Conservation (phyloP, 2,888 invertebrate genomes). For the Erebia aethiops region DNA sequence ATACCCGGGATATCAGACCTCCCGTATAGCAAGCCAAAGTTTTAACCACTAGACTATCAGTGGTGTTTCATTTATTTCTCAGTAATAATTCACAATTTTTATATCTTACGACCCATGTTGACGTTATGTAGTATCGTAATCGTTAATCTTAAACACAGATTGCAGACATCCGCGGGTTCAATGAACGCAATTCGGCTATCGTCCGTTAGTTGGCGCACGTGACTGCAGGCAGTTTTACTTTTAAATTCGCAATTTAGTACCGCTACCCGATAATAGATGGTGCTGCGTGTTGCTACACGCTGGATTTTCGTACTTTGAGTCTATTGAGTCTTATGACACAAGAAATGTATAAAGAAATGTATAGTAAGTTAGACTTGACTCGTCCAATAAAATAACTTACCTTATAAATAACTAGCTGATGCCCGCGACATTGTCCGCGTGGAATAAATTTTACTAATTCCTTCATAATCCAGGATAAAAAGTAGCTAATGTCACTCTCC, state of each 20-base stretch:
- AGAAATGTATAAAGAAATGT: too few species aligned
- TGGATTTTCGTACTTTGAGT: neutral
- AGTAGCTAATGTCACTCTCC: too few species aligned
- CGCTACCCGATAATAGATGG: constrained; percentile 72
- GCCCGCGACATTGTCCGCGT: too few species aligned
- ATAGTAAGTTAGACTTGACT: neutral
- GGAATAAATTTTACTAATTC: too few species aligned
- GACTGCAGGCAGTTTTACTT: constrained; percentile 72
- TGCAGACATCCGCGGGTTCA: constrained; percentile 54
- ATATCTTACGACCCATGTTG: neutral
- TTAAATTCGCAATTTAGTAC: constrained; percentile 73
- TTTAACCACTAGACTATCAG: too few species aligned
- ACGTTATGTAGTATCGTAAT: constrained; percentile 27
- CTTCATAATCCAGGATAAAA: too few species aligned
- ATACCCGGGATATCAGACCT: too few species aligned
- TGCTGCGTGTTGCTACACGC: constrained; percentile 44
- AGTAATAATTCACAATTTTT: too few species aligned
- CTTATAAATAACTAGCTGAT: too few species aligned
- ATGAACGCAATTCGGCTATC: constrained; percentile 71
- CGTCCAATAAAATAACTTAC: too few species aligned
- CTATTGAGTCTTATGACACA: neutral
- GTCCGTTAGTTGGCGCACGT: constrained; percentile 76
- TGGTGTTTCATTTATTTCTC: too few species aligned
- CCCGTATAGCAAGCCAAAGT: too few species aligned
- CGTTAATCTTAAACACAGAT: constrained; percentile 26